phyloP scores from a whole-genome alignment of 2,113 vertebrate genomes.

The Calonectris borealis region DNA sequence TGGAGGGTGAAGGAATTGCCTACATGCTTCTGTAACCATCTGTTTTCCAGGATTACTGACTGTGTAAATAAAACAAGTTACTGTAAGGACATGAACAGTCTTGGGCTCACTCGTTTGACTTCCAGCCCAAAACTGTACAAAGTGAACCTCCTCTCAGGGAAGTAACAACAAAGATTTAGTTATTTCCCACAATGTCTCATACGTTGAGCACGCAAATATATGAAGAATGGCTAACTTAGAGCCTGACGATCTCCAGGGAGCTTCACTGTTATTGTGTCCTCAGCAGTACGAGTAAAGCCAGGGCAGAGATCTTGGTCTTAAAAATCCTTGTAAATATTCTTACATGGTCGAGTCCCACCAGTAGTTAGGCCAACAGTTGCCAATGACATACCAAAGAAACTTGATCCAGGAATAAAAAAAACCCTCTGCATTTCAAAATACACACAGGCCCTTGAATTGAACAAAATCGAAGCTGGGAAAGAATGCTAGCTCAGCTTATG shows the following conservation, averaged over 20 bases:
- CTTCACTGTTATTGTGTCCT: not conserved
- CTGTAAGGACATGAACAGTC: not conserved
- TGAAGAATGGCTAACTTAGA: not conserved
- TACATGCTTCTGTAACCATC: not conserved
- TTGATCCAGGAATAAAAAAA: not conserved
- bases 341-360: not conserved
- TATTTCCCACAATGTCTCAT: not conserved
- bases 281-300: not conserved
- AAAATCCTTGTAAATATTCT: not conserved
- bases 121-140: not conserved
- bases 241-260: not conserved
- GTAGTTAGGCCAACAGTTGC: not conserved
- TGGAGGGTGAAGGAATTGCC: not conserved
- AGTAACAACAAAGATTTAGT: not conserved
- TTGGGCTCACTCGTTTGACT: not conserved
- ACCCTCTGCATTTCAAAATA: not conserved
- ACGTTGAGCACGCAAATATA: not conserved
- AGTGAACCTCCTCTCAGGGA: not conserved
- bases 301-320: not conserved
- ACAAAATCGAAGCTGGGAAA: not conserved
- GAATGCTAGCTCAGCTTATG: not conserved
- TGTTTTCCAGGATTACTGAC: not conserved
- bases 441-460: not conserved
- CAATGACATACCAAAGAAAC: not conserved
- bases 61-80: not conserved